phyloP scores from a whole-genome alignment of 2,888 invertebrate species.

The Euzetes globulus region DNA sequence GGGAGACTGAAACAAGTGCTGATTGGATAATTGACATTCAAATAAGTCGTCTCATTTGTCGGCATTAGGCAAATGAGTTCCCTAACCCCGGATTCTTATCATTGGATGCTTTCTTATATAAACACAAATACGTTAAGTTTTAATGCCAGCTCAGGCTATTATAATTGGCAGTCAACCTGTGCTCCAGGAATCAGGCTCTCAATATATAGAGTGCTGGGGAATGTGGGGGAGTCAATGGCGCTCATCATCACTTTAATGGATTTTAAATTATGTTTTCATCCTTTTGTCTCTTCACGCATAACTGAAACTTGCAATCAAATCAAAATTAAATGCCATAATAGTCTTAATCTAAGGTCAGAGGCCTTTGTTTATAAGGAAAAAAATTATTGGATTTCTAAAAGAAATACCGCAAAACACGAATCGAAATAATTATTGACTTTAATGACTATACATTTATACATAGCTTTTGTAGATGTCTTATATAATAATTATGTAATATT shows the following conservation, averaged over 20 bases:
- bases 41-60: neutral
- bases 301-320: conserved; percentile 8
- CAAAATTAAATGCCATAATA: neutral
- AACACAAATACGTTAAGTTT: neutral
- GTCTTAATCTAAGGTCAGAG: conserved; percentile 13
- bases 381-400: neutral
- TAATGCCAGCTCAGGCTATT: neutral
- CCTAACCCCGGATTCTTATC: conserved; percentile 9
- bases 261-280: conserved; percentile 24
- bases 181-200: neutral
- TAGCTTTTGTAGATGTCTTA: neutral
- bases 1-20: neutral
- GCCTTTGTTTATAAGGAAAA: conserved; percentile 6
- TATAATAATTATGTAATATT: conserved; percentile 19
- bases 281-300: conserved; percentile 26
- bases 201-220: neutral
- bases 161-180: conserved; percentile 3
- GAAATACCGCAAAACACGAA: conserved; percentile 14
- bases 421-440: conserved; percentile 8
- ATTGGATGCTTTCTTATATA: neutral
- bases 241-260: conserved; percentile 21
- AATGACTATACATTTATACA: conserved; percentile 10
- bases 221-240: conserved; percentile 11
- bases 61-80: neutral
- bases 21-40: conserved; percentile 9